phyloP scores from a whole-genome alignment of 2,888 invertebrate genomes.

The Agrilus mali region DNA sequence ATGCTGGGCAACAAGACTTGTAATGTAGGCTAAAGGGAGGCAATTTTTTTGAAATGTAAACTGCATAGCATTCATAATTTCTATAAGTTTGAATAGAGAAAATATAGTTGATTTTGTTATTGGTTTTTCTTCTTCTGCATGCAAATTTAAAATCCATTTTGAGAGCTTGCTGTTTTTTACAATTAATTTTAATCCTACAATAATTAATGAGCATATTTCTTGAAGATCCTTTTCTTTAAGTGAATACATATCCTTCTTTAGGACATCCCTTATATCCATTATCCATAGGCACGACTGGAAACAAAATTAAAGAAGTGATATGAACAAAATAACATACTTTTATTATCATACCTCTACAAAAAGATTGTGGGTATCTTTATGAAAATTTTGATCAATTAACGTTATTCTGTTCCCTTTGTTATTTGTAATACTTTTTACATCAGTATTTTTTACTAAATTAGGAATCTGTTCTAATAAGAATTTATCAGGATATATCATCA shows the following conservation, averaged over 20 bases:
- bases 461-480: conserved; percentile 58
- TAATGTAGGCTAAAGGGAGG: conserved; percentile 56
- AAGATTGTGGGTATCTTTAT: conserved; percentile 46
- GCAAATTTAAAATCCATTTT: conserved; percentile 55
- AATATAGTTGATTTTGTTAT: conserved; percentile 65
- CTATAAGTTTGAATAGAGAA: conserved; percentile 66
- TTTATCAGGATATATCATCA: conserved; percentile 74
- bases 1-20: conserved; percentile 69
- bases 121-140: conserved; percentile 56
- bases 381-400: conserved; percentile 43
- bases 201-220: conserved; percentile 39
- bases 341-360: conserved; percentile 31
- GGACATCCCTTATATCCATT: conserved; percentile 43
- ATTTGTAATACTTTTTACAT: conserved; percentile 32
- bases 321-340: neutral
- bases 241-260: conserved; percentile 35
- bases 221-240: conserved; percentile 43
- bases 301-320: conserved; percentile 2
- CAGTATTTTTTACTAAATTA: conserved; percentile 41
- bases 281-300: conserved; percentile 46
- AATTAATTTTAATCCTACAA: conserved; percentile 36
- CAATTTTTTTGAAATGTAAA: conserved; percentile 56
- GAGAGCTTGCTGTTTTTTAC: conserved; percentile 36
- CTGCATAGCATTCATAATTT: conserved; percentile 67
- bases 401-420: conserved; percentile 44